Evolutionary conservation across 1,140 invertebrate species (phyloP).

Genomic region (Pteromalus puparum): DNA sequence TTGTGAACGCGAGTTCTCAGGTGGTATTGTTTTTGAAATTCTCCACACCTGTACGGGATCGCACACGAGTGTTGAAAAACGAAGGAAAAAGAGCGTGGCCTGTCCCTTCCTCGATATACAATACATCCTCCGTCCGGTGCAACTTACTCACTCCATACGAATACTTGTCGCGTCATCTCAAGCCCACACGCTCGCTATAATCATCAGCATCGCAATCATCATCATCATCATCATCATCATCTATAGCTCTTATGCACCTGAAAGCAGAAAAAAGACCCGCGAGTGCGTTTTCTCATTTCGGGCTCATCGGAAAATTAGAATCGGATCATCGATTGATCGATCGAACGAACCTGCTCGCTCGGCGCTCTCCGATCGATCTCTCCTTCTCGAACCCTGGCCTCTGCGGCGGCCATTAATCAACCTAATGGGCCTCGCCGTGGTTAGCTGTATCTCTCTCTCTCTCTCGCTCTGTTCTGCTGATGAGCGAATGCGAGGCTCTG

Average conservation of each 20-base stretch:
- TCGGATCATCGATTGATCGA: conserved; percentile 25
- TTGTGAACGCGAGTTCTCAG: not conserved
- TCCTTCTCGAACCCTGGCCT: not conserved
- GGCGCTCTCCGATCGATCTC: no score
- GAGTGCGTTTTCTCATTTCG: not conserved
- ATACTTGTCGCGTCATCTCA: conserved; percentile 18
- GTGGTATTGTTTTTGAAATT: not conserved
- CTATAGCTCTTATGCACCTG: not conserved
- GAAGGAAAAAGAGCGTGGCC: not conserved
- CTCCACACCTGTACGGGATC: no score
- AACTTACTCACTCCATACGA: not conserved
- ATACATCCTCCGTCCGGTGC: not conserved
- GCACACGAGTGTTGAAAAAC: no score
- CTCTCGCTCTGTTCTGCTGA: not conserved
- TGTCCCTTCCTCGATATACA: not conserved
- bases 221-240: not conserved
- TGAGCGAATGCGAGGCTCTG: not conserved
- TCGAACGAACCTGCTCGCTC: not conserved
- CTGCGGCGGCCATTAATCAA: conserved; percentile 36
- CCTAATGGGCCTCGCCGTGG: conserved; percentile 13
- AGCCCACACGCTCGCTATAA: not conserved
- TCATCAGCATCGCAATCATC: not conserved
- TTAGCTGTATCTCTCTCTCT: not conserved
- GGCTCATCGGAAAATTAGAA: conserved; percentile 26
- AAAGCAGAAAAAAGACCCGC: not conserved